Base-by-base conservation (phyloP, 92 coral and sea anemone species). In the Bergia puertoricense region DNA sequence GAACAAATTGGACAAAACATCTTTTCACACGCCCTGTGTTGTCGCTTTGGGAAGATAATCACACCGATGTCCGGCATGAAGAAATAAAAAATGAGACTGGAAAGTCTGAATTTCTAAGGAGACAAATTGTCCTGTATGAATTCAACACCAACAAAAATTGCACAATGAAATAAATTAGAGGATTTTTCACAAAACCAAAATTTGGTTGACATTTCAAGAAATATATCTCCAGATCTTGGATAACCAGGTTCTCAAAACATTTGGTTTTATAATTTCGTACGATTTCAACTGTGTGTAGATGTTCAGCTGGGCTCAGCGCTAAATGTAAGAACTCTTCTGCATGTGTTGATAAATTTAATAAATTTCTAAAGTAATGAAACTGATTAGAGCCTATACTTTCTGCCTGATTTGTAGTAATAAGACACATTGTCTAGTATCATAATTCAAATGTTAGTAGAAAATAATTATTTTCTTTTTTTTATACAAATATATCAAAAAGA, bases 401-500 rank as follows among this genome's bases (percentile, higher is more conserved):
- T 23, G 23, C 80, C 22, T 43, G 46, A 76, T 76, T 40, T 20
- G 54, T 76, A 40, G 42, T 76, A 76, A 76, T 18, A 45, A 11
- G 75, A 72, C 15, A 22, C 78, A 84, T 74, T 54, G 79, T 84
- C 87, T 72, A 71, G 42, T 74, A 30, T 56, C 36, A 68, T 84
- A 5, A 71, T 71, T 84, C 40, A 84, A 51, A 69, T 30, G 67
- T 46, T 72, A 45, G 68, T 84, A 48, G 77, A 69, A 82, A 71
- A 84, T 71, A 84, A 84, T 72, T 84, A 84, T 84, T 71, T 71
- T 71, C 73, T 37, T 69, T 71, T 71, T 66, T 71, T 84, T 84
- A 66, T 68, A 84, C 79, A 69, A 71, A 71, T 48, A 84, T 37
- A 46, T 84, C 77, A 84, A 84, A 72, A 84, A 36, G 22, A 41